Base-by-base conservation (phyloP, 2,888 invertebrate genomes). In the Drosophila macrothrix region DNA sequence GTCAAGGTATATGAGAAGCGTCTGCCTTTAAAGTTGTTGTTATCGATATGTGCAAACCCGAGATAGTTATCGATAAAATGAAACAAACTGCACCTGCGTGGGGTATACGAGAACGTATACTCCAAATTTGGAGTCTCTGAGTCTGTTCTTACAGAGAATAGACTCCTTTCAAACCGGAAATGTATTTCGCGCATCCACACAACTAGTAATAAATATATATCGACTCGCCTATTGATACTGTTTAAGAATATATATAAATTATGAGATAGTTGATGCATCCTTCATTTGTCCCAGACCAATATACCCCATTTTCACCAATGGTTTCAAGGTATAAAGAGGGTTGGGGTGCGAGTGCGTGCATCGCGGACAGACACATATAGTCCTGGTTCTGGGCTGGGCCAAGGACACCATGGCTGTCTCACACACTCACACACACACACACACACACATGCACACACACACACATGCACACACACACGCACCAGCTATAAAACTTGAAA, bases 401-500 rank as follows among this genome's bases (percentile, higher is more conserved):
- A 85, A 85, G 85, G 90, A 88, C 90, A 74, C 84, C 76, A 70
- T 68, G 56, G 41, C 56, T 39, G 2, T 54, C 43, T 28, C 63
- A 9, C 55, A 28, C 22, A 25, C 43, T 12, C 58, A 33, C 25
- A 16, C 59, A 35, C 37, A 41, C 63, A n/a, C 35, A 35, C 39
- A 19, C 39, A 9, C 39, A 9, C 39, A 2, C 50, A 39, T 64
- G 37, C 66, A 39, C 49, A 31, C 19, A 9, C 67, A 53, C 28
- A 6, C 53, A 9, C n/a, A n/a, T 52, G 50, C 53, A 43, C 67
- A 49, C 66, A 46, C 49, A 31, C 16, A 14, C 33, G n/a, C 56
- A 50, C 43, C 59, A 75, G 71, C 85, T 91, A 90, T 90, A 90
- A 82, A 90, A 87, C 90, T 87, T 88, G 87, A 80, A 90, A 90